Percentiles rank a stretch among this genome's conserved stretches.
Evolutionary conservation across 2,888 invertebrate species (phyloP).

Genomic region (Troglohyphantes excavatus): DNA sequence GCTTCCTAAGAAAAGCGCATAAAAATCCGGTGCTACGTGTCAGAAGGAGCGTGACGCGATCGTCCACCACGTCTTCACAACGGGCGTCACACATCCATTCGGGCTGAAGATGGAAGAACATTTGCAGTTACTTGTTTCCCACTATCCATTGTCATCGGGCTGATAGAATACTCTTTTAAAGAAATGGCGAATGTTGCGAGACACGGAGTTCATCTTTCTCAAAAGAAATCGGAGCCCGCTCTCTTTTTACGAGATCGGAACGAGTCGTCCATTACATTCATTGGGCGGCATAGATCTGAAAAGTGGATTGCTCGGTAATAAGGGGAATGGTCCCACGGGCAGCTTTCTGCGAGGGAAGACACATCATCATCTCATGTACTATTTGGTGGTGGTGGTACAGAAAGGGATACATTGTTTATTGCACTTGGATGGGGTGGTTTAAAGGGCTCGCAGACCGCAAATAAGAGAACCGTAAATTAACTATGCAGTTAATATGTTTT

Average conservation of each 20-base stretch:
- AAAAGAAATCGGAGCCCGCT: constrained; percentile 33
- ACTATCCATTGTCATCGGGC: constrained; percentile 61
- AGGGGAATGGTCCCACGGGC: constrained; percentile 1
- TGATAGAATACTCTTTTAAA: constrained; percentile 55
- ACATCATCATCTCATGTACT: neutral
- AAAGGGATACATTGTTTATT: neutral
- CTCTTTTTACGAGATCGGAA: neutral
- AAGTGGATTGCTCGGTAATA: constrained; percentile 47
- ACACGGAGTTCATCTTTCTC: constrained; percentile 11
- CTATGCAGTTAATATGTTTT: too few relatives aligned
- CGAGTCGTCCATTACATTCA: constrained; percentile 68
- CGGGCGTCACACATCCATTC: constrained; percentile 19
- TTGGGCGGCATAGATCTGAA: constrained; percentile 30
- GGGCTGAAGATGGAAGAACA: neutral
- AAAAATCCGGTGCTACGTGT: constrained; percentile 41
- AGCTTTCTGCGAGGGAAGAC: neutral
- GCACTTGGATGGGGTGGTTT: neutral
- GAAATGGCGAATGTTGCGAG: constrained; percentile 31
- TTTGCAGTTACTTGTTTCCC: constrained; percentile 53
- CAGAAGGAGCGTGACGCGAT: constrained; percentile 16
- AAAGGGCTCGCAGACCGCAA: neutral
- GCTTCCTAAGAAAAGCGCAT: too few relatives aligned
- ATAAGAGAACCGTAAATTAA: neutral
- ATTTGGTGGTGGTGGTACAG: neutral
- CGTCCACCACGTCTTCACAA: constrained; percentile 36